phyloP scores from a whole-genome alignment of 2,113 vertebrate genomes.

The Dicaeum eximium region DNA sequence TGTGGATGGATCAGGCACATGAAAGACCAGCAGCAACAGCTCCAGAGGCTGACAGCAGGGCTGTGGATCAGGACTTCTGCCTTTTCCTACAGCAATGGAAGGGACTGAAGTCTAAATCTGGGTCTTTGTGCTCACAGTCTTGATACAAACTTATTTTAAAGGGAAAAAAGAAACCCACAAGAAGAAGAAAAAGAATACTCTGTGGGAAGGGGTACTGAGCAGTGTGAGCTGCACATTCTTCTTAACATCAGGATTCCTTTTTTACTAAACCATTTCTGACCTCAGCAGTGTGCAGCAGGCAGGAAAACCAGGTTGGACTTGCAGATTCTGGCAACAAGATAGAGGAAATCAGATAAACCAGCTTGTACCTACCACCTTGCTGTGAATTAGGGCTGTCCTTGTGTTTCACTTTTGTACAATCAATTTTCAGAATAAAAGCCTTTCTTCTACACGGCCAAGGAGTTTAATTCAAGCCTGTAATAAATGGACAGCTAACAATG shows the following conservation, averaged over 20 bases:
- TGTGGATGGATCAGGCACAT: background rate
- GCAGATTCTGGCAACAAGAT: background rate
- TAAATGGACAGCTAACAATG: background rate
- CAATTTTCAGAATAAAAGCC: background rate
- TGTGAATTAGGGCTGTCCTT: background rate
- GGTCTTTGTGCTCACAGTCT: background rate
- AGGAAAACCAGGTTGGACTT: background rate
- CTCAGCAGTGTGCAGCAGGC: background rate
- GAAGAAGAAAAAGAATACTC: background rate
- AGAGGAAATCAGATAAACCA: background rate
- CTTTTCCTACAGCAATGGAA: background rate
- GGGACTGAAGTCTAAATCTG: background rate
- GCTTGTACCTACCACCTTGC: background rate
- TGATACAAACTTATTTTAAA: background rate
- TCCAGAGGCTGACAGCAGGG: background rate
- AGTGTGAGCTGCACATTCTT: background rate
- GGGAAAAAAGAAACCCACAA: background rate
- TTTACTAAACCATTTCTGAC: background rate
- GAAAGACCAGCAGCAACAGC: background rate
- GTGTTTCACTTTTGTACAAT: background rate
- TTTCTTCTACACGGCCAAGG: background rate
- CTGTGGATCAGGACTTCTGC: background rate
- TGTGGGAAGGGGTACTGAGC: background rate
- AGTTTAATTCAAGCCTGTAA: conserved; percentile 10
- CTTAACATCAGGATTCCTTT: background rate